Base-by-base conservation (phyloP, 2,888 invertebrate genomes). In the Mongoloraphidia duomilia region DNA sequence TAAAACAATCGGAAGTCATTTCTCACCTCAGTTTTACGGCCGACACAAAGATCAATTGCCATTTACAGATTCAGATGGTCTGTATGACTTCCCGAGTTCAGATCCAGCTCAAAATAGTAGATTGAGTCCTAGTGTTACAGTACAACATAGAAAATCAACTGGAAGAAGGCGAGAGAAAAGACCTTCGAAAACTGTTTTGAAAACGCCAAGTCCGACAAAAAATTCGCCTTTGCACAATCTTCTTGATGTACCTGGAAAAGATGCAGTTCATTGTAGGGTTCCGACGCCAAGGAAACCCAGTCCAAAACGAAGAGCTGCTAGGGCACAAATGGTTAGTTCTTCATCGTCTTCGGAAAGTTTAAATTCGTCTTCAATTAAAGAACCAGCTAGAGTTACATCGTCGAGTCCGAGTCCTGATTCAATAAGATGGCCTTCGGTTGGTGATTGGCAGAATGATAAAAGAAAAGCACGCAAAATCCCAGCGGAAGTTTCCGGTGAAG, bases 41-140 rank as follows among this genome's bases (percentile, higher is more conserved):
- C 73, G 77, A 53, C 75, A 79, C 59, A 74, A 74, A 59, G 72
- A 75, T 59, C 61, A 69, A 49, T 63, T 82, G 51, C 82, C 83
- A 12, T 81, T 83, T 59, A 84, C 85, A 11, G 86, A 86, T 65
- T 85, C 85, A 1, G 86, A 86, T 63, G 85, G 84, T 3, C 67
- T 85, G 17, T 85, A 85, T 62, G 85, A 87, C 64, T 84, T 83
- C 61, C 83, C 84, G 4, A 84, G 84, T 63, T 82, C 84, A 8
- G 85, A 85, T 62, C 53, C 55, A 33, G 71, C 68, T 61, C 72
- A 71, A 8, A 77, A 72, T 57, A 73, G 73, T 54, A 69, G 66
- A 58, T 58, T 64, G 37, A 58, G 56, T 46, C 58, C 55, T 38
- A 60, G 58, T 14, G 66, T 68, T 8, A 65, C 69, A 9, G 73